A percentile compares a stretch with the other conserved stretches of the same genome.
phyloP scores from a whole-genome alignment of 2,888 invertebrate species.

The Fabriciana adippe region DNA sequence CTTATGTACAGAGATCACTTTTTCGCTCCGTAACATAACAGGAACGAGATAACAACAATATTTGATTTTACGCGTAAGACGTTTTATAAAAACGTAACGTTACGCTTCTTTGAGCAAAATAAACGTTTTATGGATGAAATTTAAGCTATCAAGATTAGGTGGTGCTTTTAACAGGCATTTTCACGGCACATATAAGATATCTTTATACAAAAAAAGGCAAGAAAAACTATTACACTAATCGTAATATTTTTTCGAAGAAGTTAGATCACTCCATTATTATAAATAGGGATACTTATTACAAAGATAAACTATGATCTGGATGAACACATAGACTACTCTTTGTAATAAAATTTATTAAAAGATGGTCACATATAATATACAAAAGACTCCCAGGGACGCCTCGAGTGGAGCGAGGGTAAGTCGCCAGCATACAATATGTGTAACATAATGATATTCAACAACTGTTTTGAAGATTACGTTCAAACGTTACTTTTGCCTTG shows the following conservation, averaged over 20 bases:
- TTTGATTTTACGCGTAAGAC: conserved; percentile 24
- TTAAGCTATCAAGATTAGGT: conserved; percentile 23
- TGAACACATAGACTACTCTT: no score
- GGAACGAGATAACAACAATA: conserved; percentile 25
- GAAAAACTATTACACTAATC: neutral
- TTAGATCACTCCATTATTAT: neutral
- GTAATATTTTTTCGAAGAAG: neutral
- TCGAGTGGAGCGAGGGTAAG: no score
- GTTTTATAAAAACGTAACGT: conserved; percentile 17
- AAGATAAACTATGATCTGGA: no score
- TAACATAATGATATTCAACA: no score
- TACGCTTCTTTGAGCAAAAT: conserved; percentile 24
- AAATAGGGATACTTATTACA: no score
- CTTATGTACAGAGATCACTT: conserved; percentile 25
- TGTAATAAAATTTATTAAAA: no score
- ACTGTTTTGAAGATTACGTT: no score
- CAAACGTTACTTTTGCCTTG: no score
- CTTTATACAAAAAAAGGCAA: neutral
- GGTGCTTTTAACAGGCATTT: conserved; percentile 19
- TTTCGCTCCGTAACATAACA: conserved; percentile 14
- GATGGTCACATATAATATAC: no score
- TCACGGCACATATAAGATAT: neutral
- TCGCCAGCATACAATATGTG: no score
- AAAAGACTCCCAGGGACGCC: no score
- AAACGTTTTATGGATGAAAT: conserved; percentile 21